A percentile compares a stretch with the other conserved stretches of the same genome.
phyloP scores from a whole-genome alignment of 2,888 invertebrate species.

The Drosophila koepferae region DNA sequence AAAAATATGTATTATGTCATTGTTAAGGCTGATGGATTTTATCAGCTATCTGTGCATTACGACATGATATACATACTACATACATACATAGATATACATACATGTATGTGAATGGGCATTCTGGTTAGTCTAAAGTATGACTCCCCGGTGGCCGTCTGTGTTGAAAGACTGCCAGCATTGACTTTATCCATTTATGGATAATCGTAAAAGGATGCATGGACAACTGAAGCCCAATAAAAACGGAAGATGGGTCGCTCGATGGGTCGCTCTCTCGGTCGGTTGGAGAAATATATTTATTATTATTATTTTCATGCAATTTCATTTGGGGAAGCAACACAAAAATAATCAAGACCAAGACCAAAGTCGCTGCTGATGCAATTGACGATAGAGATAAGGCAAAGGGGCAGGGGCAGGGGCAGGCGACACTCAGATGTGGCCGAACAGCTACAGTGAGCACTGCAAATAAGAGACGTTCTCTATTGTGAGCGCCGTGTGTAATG shows the following conservation, averaged over 20 bases:
- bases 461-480: conserved; percentile 26
- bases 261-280: conserved; percentile 10
- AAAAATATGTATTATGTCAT: not conserved
- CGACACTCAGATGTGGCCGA: not conserved
- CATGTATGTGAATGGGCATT: not conserved
- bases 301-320: conserved; percentile 64
- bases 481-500: conserved; percentile 63
- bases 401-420: not conserved
- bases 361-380: conserved; percentile 57
- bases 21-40: conserved; percentile 8
- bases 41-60: conserved; percentile 4
- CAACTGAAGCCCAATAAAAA: conserved; percentile 31
- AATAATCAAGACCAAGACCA: conserved; percentile 44
- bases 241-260: conserved; percentile 34
- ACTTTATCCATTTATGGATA: conserved; percentile 45
- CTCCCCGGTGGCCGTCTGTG: conserved; percentile 23
- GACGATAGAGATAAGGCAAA: conserved; percentile 27
- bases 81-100: not conserved
- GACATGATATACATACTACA: not conserved
- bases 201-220: conserved; percentile 58
- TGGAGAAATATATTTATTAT: conserved; percentile 60
- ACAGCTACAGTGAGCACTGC: not conserved
- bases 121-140: conserved; percentile 16
- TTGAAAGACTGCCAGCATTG: conserved; percentile 4
- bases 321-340: conserved; percentile 44